Evolutionary conservation across 2,797 vertebrate genomes (phyloP).

Genomic region (Melanotaenia pygmaea): DNA sequence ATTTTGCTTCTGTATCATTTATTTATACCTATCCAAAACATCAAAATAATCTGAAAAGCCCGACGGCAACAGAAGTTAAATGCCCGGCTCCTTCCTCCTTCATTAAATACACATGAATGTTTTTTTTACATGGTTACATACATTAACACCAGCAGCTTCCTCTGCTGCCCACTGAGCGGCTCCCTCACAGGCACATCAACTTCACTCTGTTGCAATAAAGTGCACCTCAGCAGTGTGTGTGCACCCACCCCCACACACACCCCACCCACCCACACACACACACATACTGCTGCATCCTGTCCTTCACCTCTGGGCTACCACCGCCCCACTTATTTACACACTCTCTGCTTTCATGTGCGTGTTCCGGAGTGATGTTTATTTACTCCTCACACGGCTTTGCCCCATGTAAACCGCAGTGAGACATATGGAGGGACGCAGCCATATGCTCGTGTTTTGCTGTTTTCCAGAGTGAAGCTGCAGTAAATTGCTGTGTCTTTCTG

Average conservation of each 20-base stretch:
- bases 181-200: constrained; percentile 10
- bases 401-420: constrained; percentile 32
- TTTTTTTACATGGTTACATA: neutral
- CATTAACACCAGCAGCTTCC: constrained; percentile 25
- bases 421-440: constrained; percentile 63
- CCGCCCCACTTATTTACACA: constrained; percentile 51
- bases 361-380: constrained; percentile 51
- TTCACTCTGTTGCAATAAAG: constrained; percentile 11
- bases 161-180: constrained; percentile 10
- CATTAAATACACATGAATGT: neutral
- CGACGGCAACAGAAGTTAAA: constrained; percentile 4
- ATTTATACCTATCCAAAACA: neutral
- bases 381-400: constrained; percentile 42
- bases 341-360: constrained; percentile 43
- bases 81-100: neutral
- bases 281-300: neutral
- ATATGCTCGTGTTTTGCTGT: constrained; percentile 67
- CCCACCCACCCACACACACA: constrained; percentile 10
- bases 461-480: constrained; percentile 36
- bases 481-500: neutral
- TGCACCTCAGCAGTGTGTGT: constrained; percentile 7
- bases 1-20: neutral
- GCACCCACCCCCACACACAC: neutral
- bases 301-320: constrained; percentile 49
- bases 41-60: neutral